phyloP scores from a whole-genome alignment of 2,888 invertebrate species.

The Mycalesis mineus region DNA sequence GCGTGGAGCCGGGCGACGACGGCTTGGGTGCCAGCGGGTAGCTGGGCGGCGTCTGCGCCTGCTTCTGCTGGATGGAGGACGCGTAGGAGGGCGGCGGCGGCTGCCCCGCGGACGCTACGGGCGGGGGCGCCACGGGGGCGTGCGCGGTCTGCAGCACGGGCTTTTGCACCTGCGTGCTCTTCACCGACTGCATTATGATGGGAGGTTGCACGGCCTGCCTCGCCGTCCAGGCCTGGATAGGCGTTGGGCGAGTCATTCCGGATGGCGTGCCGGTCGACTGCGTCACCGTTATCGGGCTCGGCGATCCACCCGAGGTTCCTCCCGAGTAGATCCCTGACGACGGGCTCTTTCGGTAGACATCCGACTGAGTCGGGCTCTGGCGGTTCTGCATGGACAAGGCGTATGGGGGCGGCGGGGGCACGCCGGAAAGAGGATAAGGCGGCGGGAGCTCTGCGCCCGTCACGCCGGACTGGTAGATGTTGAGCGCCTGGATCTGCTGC shows the following conservation, averaged over 20 bases:
- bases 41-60: slow-evolving; percentile 70
- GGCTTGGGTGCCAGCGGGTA: slow-evolving; percentile 75
- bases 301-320: slow-evolving; percentile 88
- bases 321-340: slow-evolving; percentile 92
- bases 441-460: slow-evolving; percentile 83
- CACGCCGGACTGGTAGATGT: slow-evolving; percentile 82
- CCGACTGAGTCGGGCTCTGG: slow-evolving; percentile 90
- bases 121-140: slow-evolving; percentile 88
- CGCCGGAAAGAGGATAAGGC: slow-evolving; percentile 81
- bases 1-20: slow-evolving; percentile 72
- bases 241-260: slow-evolving; percentile 86
- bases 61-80: slow-evolving; percentile 87
- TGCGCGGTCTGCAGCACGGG: slow-evolving; percentile 96
- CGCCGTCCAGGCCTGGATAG: slow-evolving; percentile 90
- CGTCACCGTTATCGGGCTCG: slow-evolving; percentile 87
- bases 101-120: slow-evolving; percentile 69
- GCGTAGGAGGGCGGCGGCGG: slow-evolving; percentile 91
- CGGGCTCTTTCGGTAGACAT: slow-evolving; percentile 90
- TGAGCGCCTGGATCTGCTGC: slow-evolving; percentile 92
- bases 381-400: slow-evolving; percentile 91
- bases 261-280: slow-evolving; percentile 80
- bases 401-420: slow-evolving; percentile 89
- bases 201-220: slow-evolving; percentile 94
- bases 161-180: slow-evolving; percentile 96
- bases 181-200: slow-evolving; percentile 97